Conservation (phyloP, 1,140 invertebrate genomes). For the Anoplophora glabripennis region DNA sequence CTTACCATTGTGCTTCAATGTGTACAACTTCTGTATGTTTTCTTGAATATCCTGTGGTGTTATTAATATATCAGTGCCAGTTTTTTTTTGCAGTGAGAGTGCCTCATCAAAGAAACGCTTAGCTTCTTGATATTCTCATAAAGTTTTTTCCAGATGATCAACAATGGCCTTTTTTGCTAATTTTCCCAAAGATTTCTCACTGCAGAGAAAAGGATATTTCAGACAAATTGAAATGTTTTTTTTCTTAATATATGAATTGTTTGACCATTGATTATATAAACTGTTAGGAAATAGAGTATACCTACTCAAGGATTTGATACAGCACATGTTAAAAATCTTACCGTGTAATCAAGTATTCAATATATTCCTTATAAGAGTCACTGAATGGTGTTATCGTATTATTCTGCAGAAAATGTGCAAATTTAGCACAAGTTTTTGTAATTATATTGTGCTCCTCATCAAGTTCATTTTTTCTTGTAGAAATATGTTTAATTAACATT, state of each 20-base stretch:
- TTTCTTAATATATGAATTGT: no score
- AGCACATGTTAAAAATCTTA: conserved; percentile 15
- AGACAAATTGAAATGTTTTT: no score
- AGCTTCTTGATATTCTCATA: conserved; percentile 31
- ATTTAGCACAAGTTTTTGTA: conserved; percentile 26
- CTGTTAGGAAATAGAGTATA: no score
- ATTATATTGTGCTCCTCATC: conserved; percentile 29
- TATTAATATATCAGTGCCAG: conserved; percentile 7
- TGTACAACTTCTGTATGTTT: conserved; percentile 25
- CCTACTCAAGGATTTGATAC: not conserved
- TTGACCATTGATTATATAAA: no score
- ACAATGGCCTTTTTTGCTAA: conserved; percentile 19
- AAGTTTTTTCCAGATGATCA: conserved; percentile 24
- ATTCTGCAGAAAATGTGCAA: conserved; percentile 31
- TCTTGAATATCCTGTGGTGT: conserved; percentile 22
- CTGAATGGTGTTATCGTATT: conserved; percentile 36
- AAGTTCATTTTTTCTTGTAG: conserved; percentile 18
- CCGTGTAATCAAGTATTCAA: conserved; percentile 33
- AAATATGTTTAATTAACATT: conserved; percentile 20
- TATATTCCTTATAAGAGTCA: conserved; percentile 33
- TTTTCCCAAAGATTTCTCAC: conserved; percentile 31
- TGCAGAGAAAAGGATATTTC: conserved; percentile 12
- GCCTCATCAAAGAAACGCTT: conserved; percentile 32
- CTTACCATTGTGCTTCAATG: conserved; percentile 31
- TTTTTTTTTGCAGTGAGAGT: conserved; percentile 4